phyloP scores from a whole-genome alignment of 2,113 vertebrate genomes.

The Pachypanchax playfairii region DNA sequence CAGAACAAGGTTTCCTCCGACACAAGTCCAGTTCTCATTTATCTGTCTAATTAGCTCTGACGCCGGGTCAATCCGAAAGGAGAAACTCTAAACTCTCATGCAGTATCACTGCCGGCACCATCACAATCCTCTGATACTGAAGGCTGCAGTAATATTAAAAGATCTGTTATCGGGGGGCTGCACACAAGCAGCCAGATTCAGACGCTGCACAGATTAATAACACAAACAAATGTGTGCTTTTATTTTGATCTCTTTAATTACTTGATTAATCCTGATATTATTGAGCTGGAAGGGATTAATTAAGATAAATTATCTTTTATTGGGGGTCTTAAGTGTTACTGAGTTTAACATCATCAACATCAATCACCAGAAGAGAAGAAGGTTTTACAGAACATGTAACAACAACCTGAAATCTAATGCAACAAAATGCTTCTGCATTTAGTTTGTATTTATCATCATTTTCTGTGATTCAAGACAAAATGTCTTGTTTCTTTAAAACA shows the following conservation, averaged over 20 bases:
- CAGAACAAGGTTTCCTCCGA: slow-evolving; percentile 14
- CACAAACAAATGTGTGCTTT: background rate
- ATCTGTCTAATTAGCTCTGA: slow-evolving; percentile 67
- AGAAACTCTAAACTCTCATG: slow-evolving; percentile 49
- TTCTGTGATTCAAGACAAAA: too few relatives aligned
- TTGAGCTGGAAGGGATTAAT: background rate
- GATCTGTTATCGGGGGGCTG: slow-evolving; percentile 61
- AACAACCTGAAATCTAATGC: too few relatives aligned
- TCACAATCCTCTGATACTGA: slow-evolving; percentile 44
- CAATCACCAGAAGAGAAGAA: too few relatives aligned
- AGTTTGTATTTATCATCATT: too few relatives aligned
- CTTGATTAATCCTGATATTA: background rate
- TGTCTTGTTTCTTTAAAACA: too few relatives aligned
- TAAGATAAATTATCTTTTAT: background rate
- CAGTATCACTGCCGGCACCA: slow-evolving; percentile 52
- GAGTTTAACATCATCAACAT: background rate
- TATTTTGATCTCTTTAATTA: background rate
- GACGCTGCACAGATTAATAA: slow-evolving; percentile 13
- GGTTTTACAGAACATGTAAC: too few relatives aligned
- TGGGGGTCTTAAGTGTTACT: too few relatives aligned
- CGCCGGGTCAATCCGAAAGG: slow-evolving; percentile 27
- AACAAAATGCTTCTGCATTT: too few relatives aligned
- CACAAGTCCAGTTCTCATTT: slow-evolving; percentile 53
- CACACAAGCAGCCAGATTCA: slow-evolving; percentile 25
- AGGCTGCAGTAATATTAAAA: slow-evolving; percentile 62